phyloP scores from a whole-genome alignment of 2,888 invertebrate genomes.

The Eremobia ochroleuca region DNA sequence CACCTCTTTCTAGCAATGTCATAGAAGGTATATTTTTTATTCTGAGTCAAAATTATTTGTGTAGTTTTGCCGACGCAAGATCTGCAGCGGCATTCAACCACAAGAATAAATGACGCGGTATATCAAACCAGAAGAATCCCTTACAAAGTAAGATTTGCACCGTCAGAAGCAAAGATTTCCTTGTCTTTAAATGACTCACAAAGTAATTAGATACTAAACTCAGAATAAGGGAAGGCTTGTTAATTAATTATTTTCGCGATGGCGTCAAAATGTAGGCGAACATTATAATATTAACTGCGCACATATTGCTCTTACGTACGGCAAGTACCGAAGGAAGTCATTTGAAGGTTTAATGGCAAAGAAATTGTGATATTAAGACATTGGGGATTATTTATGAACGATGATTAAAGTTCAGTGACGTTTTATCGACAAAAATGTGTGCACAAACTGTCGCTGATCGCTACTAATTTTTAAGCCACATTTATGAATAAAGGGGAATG shows the following conservation, averaged over 20 bases:
- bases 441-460: no score
- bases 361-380: not conserved
- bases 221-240: slow-evolving; percentile 59
- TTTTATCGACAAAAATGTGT: no score
- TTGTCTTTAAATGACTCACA: slow-evolving; percentile 24
- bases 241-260: slow-evolving; percentile 59
- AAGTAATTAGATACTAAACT: slow-evolving; percentile 61
- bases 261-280: slow-evolving; percentile 32
- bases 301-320: slow-evolving; percentile 37
- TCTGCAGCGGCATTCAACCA: slow-evolving; percentile 8
- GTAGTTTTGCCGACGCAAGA: not conserved
- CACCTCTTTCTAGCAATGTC: not conserved
- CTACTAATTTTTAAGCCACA: no score
- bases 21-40: not conserved
- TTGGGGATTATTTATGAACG: no score
- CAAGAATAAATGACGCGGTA: slow-evolving; percentile 26
- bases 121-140: slow-evolving; percentile 37
- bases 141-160: slow-evolving; percentile 21
- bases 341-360: not conserved
- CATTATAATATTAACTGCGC: slow-evolving; percentile 31
- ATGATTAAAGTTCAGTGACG: no score
- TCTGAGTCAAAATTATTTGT: slow-evolving; percentile 1
- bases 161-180: slow-evolving; percentile 17
- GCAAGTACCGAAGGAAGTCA: slow-evolving; percentile 3
- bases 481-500: no score